Evolutionary conservation across 2,797 vertebrate species (phyloP).

Genomic region (Pangasius djambal): DNA sequence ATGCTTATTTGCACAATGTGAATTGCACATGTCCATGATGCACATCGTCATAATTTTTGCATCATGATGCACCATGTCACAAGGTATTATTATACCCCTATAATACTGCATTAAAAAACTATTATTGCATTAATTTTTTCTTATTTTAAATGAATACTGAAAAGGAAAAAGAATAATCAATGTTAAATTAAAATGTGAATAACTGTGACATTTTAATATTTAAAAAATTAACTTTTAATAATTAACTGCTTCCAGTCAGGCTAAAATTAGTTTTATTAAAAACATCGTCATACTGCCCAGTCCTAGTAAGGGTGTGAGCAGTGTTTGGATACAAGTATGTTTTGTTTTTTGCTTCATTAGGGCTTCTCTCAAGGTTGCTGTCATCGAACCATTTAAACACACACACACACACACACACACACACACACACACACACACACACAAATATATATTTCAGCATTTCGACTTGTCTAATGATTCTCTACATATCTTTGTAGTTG

Average conservation of each 20-base stretch:
- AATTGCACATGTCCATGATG: not conserved
- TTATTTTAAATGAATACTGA: not conserved
- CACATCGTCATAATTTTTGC: not conserved
- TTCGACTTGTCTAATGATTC: not conserved
- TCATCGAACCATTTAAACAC: not conserved
- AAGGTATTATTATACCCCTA: not conserved
- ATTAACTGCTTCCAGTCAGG: not conserved
- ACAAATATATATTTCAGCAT: not conserved
- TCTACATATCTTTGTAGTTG: not conserved
- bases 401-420: not conserved
- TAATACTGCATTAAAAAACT: not conserved
- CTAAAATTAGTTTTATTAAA: not conserved
- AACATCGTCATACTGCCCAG: not conserved
- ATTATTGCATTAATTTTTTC: not conserved
- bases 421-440: not conserved
- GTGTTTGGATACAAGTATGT: not conserved
- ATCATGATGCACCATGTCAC: not conserved
- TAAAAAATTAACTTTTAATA: not conserved
- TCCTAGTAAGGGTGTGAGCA: not conserved
- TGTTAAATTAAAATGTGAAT: not conserved
- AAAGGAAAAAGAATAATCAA: not conserved
- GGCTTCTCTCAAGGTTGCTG: not conserved
- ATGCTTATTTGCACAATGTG: not conserved
- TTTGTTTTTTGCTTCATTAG: not conserved
- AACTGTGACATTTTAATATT: not conserved